Base-by-base conservation (phyloP, 2,113 vertebrate genomes). In the Psophia crepitans region DNA sequence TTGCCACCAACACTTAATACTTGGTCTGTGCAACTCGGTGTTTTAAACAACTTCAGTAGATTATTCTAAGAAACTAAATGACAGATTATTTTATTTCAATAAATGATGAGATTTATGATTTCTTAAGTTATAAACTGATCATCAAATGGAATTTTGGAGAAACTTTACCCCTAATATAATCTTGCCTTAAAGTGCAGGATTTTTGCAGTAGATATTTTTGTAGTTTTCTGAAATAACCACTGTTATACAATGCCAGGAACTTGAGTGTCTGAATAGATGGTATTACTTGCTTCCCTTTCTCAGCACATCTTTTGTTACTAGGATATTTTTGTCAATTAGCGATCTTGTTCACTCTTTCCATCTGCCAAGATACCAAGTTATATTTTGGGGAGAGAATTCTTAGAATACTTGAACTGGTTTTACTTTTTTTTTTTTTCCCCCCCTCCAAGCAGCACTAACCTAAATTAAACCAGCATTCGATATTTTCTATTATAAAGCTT, bases 251-350 rank as follows among this genome's bases (percentile, higher is more conserved):
- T 74, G 41, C 20, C 32, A 84, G 73, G 68, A 93, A 65, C 14
- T 26, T 44, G 53, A 46, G 27, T 92, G 74, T 84, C 61, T 92
- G 80, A 79, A 64, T 68, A 58, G n/a, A 14, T 61, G 9, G 10
- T 74, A 26, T 14, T 53, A 68, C 41, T 90, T 66, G 54, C 83
- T 82, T 89, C 84, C 35, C 24, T 82, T 79, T 89, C 73, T 56
- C 63, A 84, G 57, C 53, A 76, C 49, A 64, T 85, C 74, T 95
- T 97, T 96, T 84, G 65, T 92, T 95, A 92, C 83, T 86, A 49
- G 81, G 80, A 54, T 96, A 91, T 91, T 92, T 89, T 88, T 81
- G 85, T 94, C 86, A 84, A 76, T 93, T 96, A 92, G 71, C 46
- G 88, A 56, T 49, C 51, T 76, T 80, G 56, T 90, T 95, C 75